Evolutionary conservation across 2,888 invertebrate genomes (phyloP), one percentile per base, ranked within the genome.

Genomic region (Sinodicranocentrus sp.): DNA sequence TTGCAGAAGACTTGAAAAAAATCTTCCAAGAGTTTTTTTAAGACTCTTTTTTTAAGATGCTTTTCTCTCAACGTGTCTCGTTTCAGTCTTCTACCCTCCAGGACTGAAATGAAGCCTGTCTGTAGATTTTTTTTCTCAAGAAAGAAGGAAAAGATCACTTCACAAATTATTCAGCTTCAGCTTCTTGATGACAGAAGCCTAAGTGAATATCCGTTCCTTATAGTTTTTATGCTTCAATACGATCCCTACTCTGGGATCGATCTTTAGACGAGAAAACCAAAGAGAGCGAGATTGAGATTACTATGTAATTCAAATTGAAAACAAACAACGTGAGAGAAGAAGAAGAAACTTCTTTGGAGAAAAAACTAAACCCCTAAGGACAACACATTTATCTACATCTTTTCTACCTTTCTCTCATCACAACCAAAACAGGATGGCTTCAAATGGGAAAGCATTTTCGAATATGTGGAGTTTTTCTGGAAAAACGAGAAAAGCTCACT

Each of bases 271-370:
- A 73, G 57, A 33, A 63, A n/a, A n/a, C n/a, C n/a, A 52, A n/a
- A 67, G 76, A 67, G 19, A 80, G 70, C 43, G 67, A 54, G 71
- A 63, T 80, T 80, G 65, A 80, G 80, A 80, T 80, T 80, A 73
- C 73, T n/a, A 80, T 73, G 80, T 80, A 80, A 80, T 73, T 80
- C 72, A 80, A 80, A 80, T 80, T 80, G 80, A 80, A 80, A 72
- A 80, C 80, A 80, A 80, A 80, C 80, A 80, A 80, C n/a, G n/a
- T n/a, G n/a, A n/a, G n/a, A n/a, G n/a, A n/a, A n/a, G n/a, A n/a
- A n/a, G n/a, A 57, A 72, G 63, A 61, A 70, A 21, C 61, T 65
- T 65, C 79, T 80, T 80, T 80, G 67, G 72, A 5, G 23, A 15
- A 67, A 77, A 73, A 67, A 48, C 3, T 28, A 61, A 72, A n/a